Conservation (phyloP, 1,140 invertebrate species). For the Lithobius niger region DNA sequence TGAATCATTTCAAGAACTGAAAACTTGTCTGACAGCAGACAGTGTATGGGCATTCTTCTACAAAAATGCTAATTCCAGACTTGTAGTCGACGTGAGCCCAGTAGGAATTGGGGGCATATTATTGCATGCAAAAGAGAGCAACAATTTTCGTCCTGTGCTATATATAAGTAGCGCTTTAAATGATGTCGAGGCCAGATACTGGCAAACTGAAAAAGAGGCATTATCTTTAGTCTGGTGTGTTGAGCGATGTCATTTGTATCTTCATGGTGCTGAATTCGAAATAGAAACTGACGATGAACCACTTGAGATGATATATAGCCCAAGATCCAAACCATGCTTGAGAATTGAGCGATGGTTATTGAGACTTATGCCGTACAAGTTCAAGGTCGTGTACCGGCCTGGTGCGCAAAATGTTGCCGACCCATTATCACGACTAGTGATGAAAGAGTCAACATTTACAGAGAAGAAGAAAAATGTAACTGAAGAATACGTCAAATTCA, state of each 20-base stretch:
- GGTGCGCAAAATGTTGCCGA: constrained; percentile 18
- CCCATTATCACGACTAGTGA: constrained; percentile 16
- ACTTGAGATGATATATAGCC: too few species aligned
- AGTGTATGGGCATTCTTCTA: constrained; percentile 17
- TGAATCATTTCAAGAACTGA: constrained; percentile 19
- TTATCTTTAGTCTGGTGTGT: constrained; percentile 23
- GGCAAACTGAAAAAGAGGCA: too few species aligned
- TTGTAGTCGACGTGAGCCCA: constrained; percentile 34
- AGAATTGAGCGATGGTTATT: constrained; percentile 19
- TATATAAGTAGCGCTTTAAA: constrained; percentile 30
- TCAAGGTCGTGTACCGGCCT: constrained; percentile 15
- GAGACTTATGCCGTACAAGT: too few species aligned
- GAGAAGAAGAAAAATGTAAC: neutral
- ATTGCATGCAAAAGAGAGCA: neutral
- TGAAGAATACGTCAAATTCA: neutral
- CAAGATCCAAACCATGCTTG: constrained; percentile 27
- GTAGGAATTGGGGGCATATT: constrained; percentile 20
- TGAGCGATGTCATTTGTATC: constrained; percentile 14
- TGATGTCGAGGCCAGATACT: constrained; percentile 27
- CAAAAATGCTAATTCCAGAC: constrained; percentile 19
- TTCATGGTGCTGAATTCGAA: constrained; percentile 25
- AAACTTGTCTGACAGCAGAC: constrained; percentile 9
- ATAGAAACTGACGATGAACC: too few species aligned
- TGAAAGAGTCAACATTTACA: neutral
- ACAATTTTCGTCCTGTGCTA: constrained; percentile 27